Evolutionary conservation across 35 echinoderm and acorn worm genomes (phyloP).

Genomic region (Nesometra sesokonis): DNA sequence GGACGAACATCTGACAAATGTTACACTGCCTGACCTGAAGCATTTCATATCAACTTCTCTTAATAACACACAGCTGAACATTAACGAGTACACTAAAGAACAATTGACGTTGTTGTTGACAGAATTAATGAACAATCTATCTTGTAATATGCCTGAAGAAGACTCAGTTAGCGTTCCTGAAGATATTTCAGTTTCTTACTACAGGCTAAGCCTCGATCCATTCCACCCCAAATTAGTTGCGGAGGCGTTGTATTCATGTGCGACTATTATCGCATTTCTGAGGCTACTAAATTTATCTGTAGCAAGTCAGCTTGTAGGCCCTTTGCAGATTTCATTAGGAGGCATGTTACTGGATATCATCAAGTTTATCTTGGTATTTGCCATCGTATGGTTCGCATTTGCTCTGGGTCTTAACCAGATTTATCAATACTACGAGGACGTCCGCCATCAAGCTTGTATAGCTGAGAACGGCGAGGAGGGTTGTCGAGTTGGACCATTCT

Average conservation of each 20-base stretch:
- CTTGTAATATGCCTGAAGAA: neutral
- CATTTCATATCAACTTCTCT: slow-evolving; percentile 1
- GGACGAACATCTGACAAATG: slow-evolving; percentile 4
- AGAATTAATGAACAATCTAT: neutral
- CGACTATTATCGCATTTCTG: slow-evolving; percentile 73
- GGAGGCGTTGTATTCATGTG: slow-evolving; percentile 62
- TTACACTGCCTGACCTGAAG: slow-evolving; percentile 22
- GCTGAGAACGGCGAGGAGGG: neutral
- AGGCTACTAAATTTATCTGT: slow-evolving; percentile 57
- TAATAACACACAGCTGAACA: slow-evolving; percentile 6
- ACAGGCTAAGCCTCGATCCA: slow-evolving; percentile 7
- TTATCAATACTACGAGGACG: slow-evolving; percentile 66
- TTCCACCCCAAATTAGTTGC: slow-evolving; percentile 46
- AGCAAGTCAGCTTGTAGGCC: slow-evolving; percentile 69
- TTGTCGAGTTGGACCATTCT: slow-evolving; percentile 60
- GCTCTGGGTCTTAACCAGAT: slow-evolving; percentile 76
- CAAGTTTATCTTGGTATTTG: slow-evolving; percentile 87
- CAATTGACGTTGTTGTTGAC: neutral
- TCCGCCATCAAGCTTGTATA: slow-evolving; percentile 18
- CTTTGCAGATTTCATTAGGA: slow-evolving; percentile 79
- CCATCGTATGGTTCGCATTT: slow-evolving; percentile 86
- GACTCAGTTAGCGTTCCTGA: neutral
- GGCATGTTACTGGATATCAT: slow-evolving; percentile 83
- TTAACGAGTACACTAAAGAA: neutral
- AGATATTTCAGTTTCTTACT: neutral